Conservation (phyloP, 2,888 invertebrate species). For the Frankliniella fusca region DNA sequence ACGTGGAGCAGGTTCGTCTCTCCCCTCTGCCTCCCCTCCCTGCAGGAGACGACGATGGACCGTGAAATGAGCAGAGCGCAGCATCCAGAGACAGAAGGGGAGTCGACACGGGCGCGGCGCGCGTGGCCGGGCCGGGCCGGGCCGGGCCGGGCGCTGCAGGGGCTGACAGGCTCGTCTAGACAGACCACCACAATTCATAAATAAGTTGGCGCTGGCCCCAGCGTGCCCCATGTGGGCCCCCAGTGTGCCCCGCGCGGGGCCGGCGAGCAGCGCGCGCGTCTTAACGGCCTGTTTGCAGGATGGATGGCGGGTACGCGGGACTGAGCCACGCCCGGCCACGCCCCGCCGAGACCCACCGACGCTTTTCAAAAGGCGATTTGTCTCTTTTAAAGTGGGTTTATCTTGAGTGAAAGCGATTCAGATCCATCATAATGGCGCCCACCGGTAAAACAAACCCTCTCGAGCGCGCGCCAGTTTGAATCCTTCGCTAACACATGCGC, state of each 20-base stretch:
- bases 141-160: neutral
- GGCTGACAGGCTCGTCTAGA: conserved; percentile 21
- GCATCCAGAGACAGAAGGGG: neutral
- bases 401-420: too few species aligned
- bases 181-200: conserved; percentile 20
- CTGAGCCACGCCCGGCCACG: neutral
- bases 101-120: neutral
- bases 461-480: too few species aligned
- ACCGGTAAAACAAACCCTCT: too few species aligned
- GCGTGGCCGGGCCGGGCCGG: neutral
- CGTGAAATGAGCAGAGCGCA: neutral
- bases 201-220: conserved; percentile 1
- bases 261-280: neutral
- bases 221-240: neutral
- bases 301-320: neutral
- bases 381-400: too few species aligned
- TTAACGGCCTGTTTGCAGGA: conserved; percentile 6
- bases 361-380: too few species aligned
- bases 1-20: too few species aligned
- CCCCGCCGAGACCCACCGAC: too few species aligned
- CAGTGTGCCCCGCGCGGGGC: neutral
- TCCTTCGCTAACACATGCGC: too few species aligned
- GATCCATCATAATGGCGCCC: too few species aligned
- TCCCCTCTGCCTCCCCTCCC: too few species aligned
- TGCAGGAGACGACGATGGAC: neutral